Evolutionary conservation across 1,140 invertebrate species (phyloP).

Genomic region (Sinonovacula constricta): DNA sequence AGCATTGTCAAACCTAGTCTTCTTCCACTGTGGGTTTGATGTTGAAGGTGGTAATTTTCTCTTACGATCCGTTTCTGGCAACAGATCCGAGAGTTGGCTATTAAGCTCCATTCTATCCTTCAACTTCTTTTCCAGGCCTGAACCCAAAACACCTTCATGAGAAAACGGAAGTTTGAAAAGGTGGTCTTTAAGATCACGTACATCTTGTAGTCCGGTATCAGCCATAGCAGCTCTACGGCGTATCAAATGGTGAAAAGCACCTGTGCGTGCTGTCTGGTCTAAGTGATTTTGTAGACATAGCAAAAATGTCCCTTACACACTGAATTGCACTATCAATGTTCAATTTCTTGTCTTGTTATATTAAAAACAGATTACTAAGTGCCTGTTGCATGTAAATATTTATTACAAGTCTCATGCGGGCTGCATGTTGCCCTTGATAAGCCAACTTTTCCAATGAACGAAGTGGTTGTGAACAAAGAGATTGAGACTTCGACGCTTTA

Average conservation of each 20-base stretch:
- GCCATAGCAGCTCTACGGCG: too few relatives aligned
- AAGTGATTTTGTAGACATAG: constrained; percentile 17
- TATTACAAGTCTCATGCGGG: constrained; percentile 16
- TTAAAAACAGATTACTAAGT: constrained; percentile 16
- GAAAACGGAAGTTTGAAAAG: too few relatives aligned
- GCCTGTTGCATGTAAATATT: constrained; percentile 28
- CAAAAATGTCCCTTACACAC: constrained; percentile 24
- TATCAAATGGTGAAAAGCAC: constrained; percentile 18
- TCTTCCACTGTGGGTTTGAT: background rate
- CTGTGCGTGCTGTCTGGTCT: background rate
- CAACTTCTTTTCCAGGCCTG: too few relatives aligned
- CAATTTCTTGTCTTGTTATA: too few relatives aligned
- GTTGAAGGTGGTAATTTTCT: background rate
- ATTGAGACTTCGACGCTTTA: too few relatives aligned
- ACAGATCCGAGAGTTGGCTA: background rate
- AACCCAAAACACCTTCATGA: too few relatives aligned
- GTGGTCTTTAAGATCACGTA: constrained; percentile 4
- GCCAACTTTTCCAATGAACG: constrained; percentile 22
- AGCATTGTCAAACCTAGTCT: too few relatives aligned
- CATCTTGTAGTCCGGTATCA: constrained; percentile 13
- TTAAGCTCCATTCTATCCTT: constrained; percentile 8
- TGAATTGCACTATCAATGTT: constrained; percentile 27
- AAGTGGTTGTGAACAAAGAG: too few relatives aligned
- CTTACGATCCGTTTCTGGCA: too few relatives aligned
- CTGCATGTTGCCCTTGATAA: constrained; percentile 36